Conservation (phyloP, 2,113 vertebrate species). For the Pseudorectes ferrugineus region DNA sequence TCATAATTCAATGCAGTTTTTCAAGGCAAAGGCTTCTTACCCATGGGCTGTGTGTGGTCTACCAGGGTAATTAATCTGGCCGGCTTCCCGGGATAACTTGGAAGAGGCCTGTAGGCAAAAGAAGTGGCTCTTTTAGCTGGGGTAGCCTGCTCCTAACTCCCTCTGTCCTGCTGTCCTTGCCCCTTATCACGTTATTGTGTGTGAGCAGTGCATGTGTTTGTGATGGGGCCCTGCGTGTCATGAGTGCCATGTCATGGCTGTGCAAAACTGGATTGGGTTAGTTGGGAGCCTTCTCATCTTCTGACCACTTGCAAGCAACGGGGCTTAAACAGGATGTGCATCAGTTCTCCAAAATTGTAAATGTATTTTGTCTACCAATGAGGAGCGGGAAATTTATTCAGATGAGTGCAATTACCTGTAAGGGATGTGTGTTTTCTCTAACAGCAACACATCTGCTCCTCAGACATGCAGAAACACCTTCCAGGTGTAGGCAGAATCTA, state of each 20-base stretch:
- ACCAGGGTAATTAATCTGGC: conserved; percentile 23
- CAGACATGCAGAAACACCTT: background rate
- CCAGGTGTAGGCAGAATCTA: background rate
- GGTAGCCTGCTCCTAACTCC: background rate
- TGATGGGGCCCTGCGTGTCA: background rate
- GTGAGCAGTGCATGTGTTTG: background rate
- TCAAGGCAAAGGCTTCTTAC: background rate
- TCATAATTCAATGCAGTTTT: background rate
- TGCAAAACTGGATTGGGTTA: background rate
- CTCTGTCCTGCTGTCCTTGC: background rate
- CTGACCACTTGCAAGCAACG: background rate
- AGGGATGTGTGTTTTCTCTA: background rate
- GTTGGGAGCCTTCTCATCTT: background rate
- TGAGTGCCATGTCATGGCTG: background rate
- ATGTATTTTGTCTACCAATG: background rate
- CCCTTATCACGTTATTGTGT: background rate
- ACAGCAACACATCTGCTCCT: background rate
- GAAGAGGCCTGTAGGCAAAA: background rate
- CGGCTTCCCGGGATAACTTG: background rate
- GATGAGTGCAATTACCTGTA: background rate
- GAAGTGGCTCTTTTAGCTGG: background rate
- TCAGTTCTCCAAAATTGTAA: background rate
- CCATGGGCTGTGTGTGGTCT: conserved; percentile 19
- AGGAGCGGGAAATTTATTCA: background rate
- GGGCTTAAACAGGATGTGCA: background rate